Evolutionary conservation across 2,797 vertebrate species (phyloP).

Genomic region (Hoplostethus mediterraneus): DNA sequence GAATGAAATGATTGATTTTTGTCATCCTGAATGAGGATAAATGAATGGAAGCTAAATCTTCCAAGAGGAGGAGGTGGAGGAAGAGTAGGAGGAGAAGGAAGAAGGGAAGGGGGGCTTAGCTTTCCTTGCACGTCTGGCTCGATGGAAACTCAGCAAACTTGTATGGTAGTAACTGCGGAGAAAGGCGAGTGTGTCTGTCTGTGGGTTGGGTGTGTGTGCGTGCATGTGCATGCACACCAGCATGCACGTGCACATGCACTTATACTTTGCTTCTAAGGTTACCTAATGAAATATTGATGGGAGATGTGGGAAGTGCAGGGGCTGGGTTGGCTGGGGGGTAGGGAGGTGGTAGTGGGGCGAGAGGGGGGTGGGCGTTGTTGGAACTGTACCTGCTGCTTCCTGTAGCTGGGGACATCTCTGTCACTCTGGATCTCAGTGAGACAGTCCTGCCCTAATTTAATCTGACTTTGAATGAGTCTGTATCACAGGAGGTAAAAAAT

Average conservation of each 20-base stretch:
- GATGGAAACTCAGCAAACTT: conserved; percentile 77
- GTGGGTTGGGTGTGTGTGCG: conserved; percentile 21
- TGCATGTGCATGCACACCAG: too few species aligned
- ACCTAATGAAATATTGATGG: conserved; percentile 94
- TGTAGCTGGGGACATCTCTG: conserved; percentile 88
- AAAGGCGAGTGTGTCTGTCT: conserved; percentile 42
- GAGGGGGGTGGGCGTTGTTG: conserved; percentile 55
- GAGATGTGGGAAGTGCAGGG: conserved; percentile 84
- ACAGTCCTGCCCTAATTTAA: conserved; percentile 93
- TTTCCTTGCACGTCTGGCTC: conserved; percentile 72
- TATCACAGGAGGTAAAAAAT: conserved; percentile 85
- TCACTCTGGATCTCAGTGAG: conserved; percentile 85
- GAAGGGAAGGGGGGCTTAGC: conserved; percentile 55
- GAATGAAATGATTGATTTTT: conserved; percentile 88
- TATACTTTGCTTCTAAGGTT: conserved; percentile 85
- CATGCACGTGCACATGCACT: conserved; percentile 57
- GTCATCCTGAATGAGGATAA: conserved; percentile 83
- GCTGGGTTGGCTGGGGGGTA: conserved; percentile 68
- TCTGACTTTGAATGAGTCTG: conserved; percentile 91
- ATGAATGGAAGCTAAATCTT: conserved; percentile 79
- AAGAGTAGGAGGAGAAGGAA: conserved; percentile 47
- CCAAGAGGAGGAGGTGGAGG: conserved; percentile 70
- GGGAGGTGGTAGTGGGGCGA: background rate
- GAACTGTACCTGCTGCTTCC: conserved; percentile 85
- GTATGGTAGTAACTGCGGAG: conserved; percentile 61